Evolutionary conservation across 2,888 invertebrate species (phyloP).

Genomic region (Automeris io): DNA sequence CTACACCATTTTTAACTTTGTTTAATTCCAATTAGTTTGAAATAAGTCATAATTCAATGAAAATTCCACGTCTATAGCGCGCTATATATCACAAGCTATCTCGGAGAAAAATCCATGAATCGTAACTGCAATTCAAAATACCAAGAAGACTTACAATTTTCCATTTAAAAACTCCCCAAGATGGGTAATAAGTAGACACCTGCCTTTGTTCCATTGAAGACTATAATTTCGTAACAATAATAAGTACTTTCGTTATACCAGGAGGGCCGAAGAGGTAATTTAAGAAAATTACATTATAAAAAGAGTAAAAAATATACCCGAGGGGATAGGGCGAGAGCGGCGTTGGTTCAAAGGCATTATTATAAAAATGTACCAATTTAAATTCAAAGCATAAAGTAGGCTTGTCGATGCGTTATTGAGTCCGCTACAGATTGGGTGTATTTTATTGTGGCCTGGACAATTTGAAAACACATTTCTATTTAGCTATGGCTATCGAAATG

Average conservation of each 20-base stretch:
- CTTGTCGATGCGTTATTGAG: conserved; percentile 31
- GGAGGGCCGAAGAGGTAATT: conserved; percentile 58
- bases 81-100: too few relatives aligned
- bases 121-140: background rate
- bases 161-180: conserved; percentile 4
- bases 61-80: too few relatives aligned
- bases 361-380: conserved; percentile 68
- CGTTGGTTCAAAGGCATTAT: conserved; percentile 55
- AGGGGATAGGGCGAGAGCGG: conserved; percentile 46
- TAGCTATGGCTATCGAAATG: conserved; percentile 3
- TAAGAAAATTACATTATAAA: conserved; percentile 73
- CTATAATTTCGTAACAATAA: conserved; percentile 24
- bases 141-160: conserved; percentile 1
- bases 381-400: conserved; percentile 58
- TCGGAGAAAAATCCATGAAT: background rate
- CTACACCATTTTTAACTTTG: too few relatives aligned
- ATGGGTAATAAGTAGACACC: conserved; percentile 9
- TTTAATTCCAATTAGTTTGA: too few relatives aligned
- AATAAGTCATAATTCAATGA: too few relatives aligned
- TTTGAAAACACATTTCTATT: conserved; percentile 6
- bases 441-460: conserved; percentile 7
- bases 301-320: conserved; percentile 46
- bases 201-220: conserved; percentile 15
- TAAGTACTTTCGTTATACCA: conserved; percentile 30
- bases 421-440: conserved; percentile 17